A percentile compares a stretch with the other conserved stretches of the same genome.
phyloP scores from a whole-genome alignment of 2,888 invertebrate species.

The Apamea sordens region DNA sequence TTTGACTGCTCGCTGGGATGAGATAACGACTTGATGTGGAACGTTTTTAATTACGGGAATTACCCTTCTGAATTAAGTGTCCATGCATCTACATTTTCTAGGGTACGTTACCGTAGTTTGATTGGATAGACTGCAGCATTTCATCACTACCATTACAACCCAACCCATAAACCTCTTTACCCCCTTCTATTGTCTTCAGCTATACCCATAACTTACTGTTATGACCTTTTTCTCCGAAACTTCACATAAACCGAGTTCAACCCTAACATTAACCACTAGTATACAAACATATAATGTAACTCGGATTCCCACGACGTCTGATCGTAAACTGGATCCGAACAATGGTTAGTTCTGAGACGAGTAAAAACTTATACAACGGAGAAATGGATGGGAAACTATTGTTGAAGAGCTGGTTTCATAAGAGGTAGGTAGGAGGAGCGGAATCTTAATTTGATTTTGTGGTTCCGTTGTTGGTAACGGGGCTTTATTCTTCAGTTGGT shows the following conservation, averaged over 20 bases:
- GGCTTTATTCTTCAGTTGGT: slow-evolving; percentile 7
- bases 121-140: not conserved
- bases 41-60: too few relatives aligned
- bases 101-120: not conserved
- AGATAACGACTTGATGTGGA: not conserved
- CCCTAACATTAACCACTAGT: slow-evolving; percentile 36
- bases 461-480: slow-evolving; percentile 53
- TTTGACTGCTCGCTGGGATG: not conserved
- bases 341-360: slow-evolving; percentile 51
- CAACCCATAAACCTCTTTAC: slow-evolving; percentile 18
- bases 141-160: not conserved
- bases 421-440: too few relatives aligned
- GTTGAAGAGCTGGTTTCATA: slow-evolving; percentile 61
- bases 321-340: slow-evolving; percentile 57
- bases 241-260: slow-evolving; percentile 49
- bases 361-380: slow-evolving; percentile 67
- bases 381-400: slow-evolving; percentile 68
- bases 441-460: slow-evolving; percentile 54
- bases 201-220: slow-evolving; percentile 32
- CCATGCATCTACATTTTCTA: not conserved
- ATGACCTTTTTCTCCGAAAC: slow-evolving; percentile 49
- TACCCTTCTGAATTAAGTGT: not conserved
- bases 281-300: slow-evolving; percentile 25
- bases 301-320: slow-evolving; percentile 52
- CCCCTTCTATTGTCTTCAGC: slow-evolving; percentile 14